Base-by-base conservation (phyloP, 2,113 vertebrate species). In the Apeltes quadracus region DNA sequence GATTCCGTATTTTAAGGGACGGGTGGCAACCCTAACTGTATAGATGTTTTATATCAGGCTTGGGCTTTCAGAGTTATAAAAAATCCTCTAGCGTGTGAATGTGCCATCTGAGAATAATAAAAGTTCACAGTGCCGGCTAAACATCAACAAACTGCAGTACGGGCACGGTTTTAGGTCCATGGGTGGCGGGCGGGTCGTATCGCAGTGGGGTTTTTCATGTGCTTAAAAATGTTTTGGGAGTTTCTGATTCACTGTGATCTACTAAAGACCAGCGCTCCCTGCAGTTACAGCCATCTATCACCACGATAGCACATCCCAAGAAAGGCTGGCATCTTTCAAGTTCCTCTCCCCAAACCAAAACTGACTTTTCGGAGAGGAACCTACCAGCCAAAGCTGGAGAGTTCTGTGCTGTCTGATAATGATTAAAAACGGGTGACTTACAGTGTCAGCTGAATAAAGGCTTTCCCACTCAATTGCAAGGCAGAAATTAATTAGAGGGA, bases 401-500 rank as follows among this genome's bases (percentile, higher is more conserved):
- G n/a, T 38, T 75, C 20, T 50, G 16, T 10, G 29, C 18, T 22
- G 38, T 64, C 14, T 55, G 63, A 72, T 41, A 20, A 32, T 22
- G 44, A 43, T 13, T 12, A n/a, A 11, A 70, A 46, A 41, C 32
- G 16, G 69, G 66, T 34, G 23, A 73, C 20, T 66, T 11, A n/a
- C 13, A 16, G 32, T 12, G 46, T 68, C 39, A 10, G 14, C 27
- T 63, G 50, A 27, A 79, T 25, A 34, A 23, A 79, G 53, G 38
- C 39, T 18, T 48, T 59, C 34, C 34, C 18, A 9, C 23, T 79
- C 8, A 18, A 39, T 25, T 39, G 27, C 4, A 15, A 14, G 16
- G 23, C 29, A 20, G 51, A 7, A 29, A 23, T 69, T 43, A 51
- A 72, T 44, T 7, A 48, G 66, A 61, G 61, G 81, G 82, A 86